Evolutionary conservation across 2,888 invertebrate species (phyloP).

Genomic region (Xanthia togata): DNA sequence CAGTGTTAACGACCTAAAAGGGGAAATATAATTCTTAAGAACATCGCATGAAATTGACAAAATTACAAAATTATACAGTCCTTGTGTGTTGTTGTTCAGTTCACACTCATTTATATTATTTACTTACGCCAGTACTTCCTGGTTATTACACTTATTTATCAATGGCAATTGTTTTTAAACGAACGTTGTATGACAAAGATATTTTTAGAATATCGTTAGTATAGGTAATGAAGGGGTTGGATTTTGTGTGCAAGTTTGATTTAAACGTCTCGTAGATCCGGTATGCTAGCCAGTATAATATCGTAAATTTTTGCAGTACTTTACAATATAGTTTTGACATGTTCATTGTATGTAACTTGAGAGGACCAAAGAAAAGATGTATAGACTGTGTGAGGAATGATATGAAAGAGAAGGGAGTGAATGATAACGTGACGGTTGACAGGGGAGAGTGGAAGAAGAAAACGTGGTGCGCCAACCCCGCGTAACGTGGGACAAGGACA

Average conservation of each 20-base stretch:
- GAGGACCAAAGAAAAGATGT: no score
- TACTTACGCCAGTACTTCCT: conserved; percentile 13
- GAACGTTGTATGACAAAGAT: background rate
- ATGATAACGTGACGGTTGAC: no score
- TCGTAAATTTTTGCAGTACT: conserved; percentile 1
- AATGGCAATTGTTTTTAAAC: conserved; percentile 29
- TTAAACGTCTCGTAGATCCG: conserved; percentile 14
- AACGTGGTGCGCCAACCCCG: no score
- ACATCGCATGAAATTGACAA: background rate
- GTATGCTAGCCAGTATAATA: conserved; percentile 18
- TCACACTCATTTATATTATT: conserved; percentile 18
- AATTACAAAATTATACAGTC: conserved; percentile 23
- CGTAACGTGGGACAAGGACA: no score
- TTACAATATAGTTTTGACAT: conserved; percentile 10
- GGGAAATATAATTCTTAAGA: background rate
- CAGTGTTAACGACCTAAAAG: background rate
- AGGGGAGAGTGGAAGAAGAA: no score
- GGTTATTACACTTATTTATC: conserved; percentile 7
- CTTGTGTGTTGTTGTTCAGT: conserved; percentile 24
- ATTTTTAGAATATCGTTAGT: conserved; percentile 26
- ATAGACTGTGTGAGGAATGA: no score
- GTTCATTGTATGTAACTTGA: background rate
- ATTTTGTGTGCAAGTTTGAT: conserved; percentile 23
- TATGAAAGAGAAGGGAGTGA: no score
- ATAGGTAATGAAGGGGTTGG: conserved; percentile 2